Base-by-base conservation (phyloP, 2,113 vertebrate genomes). In the Caloenas nicobarica region DNA sequence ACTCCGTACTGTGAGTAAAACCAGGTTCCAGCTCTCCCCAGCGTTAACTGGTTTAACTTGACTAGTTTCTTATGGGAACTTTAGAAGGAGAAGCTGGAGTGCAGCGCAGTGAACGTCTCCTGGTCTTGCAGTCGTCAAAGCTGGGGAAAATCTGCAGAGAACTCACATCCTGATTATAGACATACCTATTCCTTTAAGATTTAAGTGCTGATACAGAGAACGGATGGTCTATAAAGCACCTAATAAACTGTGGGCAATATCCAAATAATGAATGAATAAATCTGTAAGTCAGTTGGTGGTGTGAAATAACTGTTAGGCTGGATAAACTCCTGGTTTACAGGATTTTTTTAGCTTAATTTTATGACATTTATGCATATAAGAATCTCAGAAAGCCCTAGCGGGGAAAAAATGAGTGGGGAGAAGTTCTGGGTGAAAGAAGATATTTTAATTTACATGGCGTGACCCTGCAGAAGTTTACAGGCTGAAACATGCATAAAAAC, bases 401-500 rank as follows among this genome's bases (percentile, higher is more conserved):
- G 46, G 26, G 28, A 33, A 53, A 62, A 80, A 68, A 58, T 6
- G 51, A 74, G 28, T 17, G 16, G 42, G 46, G 60, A 91, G 46
- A 70, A 62, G 34, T 77, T 93, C 50, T 11, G 88, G 34, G 61
- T 84, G 29, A 36, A 81, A 64, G 48, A 70, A n/a, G 21, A 10
- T 56, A 56, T 91, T 96, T 95, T 88, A 50, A 73, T 91, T 86
- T 68, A 51, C 26, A 7, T 44, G 54, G 86, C 61, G n/a, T 86
- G 60, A 64, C 81, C 57, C 74, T 86, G 88, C 51, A 77, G 81
- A 51, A 71, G 84, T 86, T 95, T 89, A 91, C 81, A 79, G 81
- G 91, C 77, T 96, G 87, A 80, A 89, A 91, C 90, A 86, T 56
- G 36, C 81, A 89, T 91, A 76, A 56, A 89, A 92, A 53, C 8